These are phyloP conservation scores for Diploptera punctata DNA, from an alignment of 2,888 invertebrate species.

Conservation along the genomic window DNA sequence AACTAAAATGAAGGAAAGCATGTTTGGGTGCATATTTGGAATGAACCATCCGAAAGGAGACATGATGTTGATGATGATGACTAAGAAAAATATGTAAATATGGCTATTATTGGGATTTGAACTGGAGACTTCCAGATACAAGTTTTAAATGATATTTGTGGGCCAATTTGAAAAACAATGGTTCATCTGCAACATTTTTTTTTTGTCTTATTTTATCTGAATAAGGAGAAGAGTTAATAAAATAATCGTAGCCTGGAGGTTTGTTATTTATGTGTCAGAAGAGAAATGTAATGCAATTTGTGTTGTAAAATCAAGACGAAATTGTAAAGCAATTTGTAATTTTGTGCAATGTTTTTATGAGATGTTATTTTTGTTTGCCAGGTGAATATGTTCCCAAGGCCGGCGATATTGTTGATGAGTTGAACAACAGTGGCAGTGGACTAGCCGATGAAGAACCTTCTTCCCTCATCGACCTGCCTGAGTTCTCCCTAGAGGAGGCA, in stretches of 20 bases:
- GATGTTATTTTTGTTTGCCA: constrained; percentile 45
- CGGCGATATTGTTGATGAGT: constrained; percentile 42
- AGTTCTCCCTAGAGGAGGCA: constrained; percentile 75
- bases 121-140: too few relatives aligned
- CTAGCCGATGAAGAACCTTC: constrained; percentile 37
- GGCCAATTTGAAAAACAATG: constrained; percentile 16
- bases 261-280: not conserved
- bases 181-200: not conserved
- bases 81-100: too few relatives aligned
- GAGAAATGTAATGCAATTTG: constrained; percentile 8
- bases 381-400: constrained; percentile 56
- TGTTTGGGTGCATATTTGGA: too few relatives aligned
- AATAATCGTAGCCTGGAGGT: not conserved
- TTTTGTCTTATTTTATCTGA: not conserved
- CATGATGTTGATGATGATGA: too few relatives aligned
- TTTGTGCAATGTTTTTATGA: not conserved
- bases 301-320: not conserved
- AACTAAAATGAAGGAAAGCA: too few relatives aligned
- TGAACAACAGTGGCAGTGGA: constrained; percentile 29
- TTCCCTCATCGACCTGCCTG: constrained; percentile 49
- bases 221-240: too few relatives aligned
- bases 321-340: constrained; percentile 15
- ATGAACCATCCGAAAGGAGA: too few relatives aligned
- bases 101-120: too few relatives aligned
- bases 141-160: too few relatives aligned